Evolutionary conservation across 2,888 invertebrate species (phyloP).

Genomic region (Dryobotodes eremita): DNA sequence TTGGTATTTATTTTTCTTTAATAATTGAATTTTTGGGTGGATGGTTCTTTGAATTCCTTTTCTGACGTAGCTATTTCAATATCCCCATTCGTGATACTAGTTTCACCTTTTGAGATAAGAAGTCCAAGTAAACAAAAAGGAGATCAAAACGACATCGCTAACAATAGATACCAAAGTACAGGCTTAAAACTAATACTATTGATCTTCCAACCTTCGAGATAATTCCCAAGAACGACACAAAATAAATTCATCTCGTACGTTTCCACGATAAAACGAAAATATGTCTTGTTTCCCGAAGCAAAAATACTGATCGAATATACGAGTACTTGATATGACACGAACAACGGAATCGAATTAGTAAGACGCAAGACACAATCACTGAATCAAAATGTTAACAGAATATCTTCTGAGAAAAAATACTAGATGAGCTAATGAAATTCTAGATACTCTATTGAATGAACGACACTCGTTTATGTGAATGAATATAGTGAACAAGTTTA

Average conservation of each 20-base stretch:
- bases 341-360: conserved; percentile 53
- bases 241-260: conserved; percentile 42
- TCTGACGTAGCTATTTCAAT: background rate
- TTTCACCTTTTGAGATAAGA: background rate
- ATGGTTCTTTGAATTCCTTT: background rate
- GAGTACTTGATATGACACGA: conserved; percentile 17
- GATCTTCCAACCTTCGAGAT: conserved; percentile 33
- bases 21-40: background rate
- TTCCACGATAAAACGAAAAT: conserved; percentile 32
- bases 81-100: background rate
- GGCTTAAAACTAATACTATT: conserved; percentile 34
- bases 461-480: background rate
- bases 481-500: background rate
- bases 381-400: conserved; percentile 49
- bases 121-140: background rate
- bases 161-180: conserved; percentile 23
- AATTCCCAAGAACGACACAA: conserved; percentile 24
- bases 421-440: conserved; percentile 32
- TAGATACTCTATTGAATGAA: conserved; percentile 4
- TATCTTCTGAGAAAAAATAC: conserved; percentile 22
- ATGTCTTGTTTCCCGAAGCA: conserved; percentile 52
- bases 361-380: conserved; percentile 52
- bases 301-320: conserved; percentile 49
- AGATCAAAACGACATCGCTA: conserved; percentile 13
- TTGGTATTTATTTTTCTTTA: background rate